Conservation (phyloP, 1,140 invertebrate genomes). For the Heterodera schachtii region DNA sequence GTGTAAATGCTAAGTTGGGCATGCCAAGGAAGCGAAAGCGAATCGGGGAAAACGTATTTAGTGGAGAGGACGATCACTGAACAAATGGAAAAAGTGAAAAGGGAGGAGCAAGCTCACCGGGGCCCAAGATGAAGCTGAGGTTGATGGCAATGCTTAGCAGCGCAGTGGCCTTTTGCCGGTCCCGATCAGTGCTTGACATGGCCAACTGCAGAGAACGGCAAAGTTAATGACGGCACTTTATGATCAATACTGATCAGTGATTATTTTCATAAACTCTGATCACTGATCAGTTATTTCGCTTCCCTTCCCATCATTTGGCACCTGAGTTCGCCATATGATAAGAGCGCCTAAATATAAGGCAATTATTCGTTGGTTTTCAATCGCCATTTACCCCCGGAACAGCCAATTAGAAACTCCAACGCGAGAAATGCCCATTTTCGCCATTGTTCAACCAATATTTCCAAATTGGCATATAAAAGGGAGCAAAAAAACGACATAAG, state of each 20-base stretch:
- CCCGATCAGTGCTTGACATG: slow-evolving; percentile 10
- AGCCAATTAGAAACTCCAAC: background rate
- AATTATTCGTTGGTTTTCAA: background rate
- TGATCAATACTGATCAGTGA: too few species aligned
- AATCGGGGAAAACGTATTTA: background rate
- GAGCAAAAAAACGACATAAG: background rate
- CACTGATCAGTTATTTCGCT: too few species aligned
- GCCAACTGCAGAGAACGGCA: background rate
- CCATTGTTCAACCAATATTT: slow-evolving; percentile 4
- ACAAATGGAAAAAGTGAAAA: background rate
- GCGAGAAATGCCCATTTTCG: slow-evolving; percentile 20
- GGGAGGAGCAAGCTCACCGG: slow-evolving; percentile 31
- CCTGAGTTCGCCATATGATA: slow-evolving; percentile 4
- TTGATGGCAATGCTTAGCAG: slow-evolving; percentile 44
- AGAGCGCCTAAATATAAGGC: background rate
- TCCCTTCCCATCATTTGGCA: background rate
- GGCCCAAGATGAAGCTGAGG: slow-evolving; percentile 47
- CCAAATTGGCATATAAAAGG: slow-evolving; percentile 18
- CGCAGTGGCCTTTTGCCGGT: slow-evolving; percentile 25
- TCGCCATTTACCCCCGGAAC: background rate
- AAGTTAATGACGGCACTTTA: too few species aligned
- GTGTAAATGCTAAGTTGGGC: slow-evolving; percentile 22
- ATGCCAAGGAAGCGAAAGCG: slow-evolving; percentile 13
- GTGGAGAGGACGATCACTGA: background rate
- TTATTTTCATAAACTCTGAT: too few species aligned